Percentiles rank a stretch among this genome's conserved stretches.
Evolutionary conservation across 2,113 vertebrate species (phyloP).

Genomic region (Austrofundulus limnaeus): DNA sequence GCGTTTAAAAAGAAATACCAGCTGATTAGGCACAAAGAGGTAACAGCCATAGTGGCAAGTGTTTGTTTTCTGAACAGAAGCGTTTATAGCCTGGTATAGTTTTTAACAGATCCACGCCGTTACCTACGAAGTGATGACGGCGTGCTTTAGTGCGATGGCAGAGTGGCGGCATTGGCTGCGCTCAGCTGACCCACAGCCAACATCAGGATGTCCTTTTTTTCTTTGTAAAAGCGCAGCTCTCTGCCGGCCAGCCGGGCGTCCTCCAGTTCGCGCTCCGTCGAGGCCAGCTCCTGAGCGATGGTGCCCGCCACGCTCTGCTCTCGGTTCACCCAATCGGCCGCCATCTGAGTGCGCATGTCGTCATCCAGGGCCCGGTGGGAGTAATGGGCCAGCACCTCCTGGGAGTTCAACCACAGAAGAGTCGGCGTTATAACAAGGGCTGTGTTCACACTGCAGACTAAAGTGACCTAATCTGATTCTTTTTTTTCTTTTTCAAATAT

Average conservation of each 20-base stretch:
- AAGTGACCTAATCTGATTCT: too few species aligned
- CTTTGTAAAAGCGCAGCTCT: slow-evolving; percentile 96
- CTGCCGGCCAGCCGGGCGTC: slow-evolving; percentile 92
- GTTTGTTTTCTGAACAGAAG: slow-evolving; percentile 33
- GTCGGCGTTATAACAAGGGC: neutral
- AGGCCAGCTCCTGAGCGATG: slow-evolving; percentile 86
- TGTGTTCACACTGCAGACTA: too few species aligned
- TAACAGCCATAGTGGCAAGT: slow-evolving; percentile 46
- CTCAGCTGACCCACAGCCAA: slow-evolving; percentile 91
- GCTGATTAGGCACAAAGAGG: slow-evolving; percentile 67
- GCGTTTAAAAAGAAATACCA: slow-evolving; percentile 30
- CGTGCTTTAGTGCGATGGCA: slow-evolving; percentile 76
- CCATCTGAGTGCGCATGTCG: slow-evolving; percentile 96
- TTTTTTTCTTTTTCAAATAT: too few species aligned
- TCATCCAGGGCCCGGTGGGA: slow-evolving; percentile 96
- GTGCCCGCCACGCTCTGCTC: slow-evolving; percentile 86
- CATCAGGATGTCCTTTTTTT: slow-evolving; percentile 97
- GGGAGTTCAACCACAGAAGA: slow-evolving; percentile 3
- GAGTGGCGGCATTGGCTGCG: slow-evolving; percentile 76
- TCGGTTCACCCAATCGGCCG: slow-evolving; percentile 94
- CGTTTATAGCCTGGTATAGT: slow-evolving; percentile 44
- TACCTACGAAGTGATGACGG: slow-evolving; percentile 29
- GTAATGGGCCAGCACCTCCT: slow-evolving; percentile 98
- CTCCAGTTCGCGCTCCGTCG: slow-evolving; percentile 90
- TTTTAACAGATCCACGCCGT: slow-evolving; percentile 34